Percentiles rank a stretch among this genome's conserved stretches.
These are phyloP conservation scores for Staurois parvus DNA, from an alignment of 2,797 vertebrate species.

Conservation along the genomic window DNA sequence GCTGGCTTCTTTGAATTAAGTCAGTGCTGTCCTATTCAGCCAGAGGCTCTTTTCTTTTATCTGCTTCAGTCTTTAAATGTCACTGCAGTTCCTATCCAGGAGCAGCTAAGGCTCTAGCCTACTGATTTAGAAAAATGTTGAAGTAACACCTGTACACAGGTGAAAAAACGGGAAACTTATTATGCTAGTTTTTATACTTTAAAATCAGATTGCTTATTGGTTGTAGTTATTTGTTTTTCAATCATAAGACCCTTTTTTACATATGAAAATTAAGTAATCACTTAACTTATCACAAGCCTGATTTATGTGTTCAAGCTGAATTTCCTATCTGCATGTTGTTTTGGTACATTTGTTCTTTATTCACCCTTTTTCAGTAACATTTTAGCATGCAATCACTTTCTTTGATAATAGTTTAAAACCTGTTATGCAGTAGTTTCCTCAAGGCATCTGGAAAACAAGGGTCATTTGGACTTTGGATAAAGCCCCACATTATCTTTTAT, in stretches of 20 bases:
- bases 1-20: background rate
- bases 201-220: constrained; percentile 17
- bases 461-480: too few species aligned
- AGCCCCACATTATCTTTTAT: too few species aligned
- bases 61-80: constrained; percentile 1
- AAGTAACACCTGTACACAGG: constrained; percentile 26
- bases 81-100: background rate
- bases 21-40: constrained; percentile 7
- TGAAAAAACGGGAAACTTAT: background rate
- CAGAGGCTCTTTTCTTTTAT: constrained; percentile 9
- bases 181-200: background rate
- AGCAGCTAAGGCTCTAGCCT: background rate
- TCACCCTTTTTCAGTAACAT: background rate
- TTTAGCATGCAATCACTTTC: background rate
- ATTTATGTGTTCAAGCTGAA: background rate
- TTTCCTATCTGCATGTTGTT: background rate
- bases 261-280: constrained; percentile 48
- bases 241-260: constrained; percentile 24
- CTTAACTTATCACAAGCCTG: background rate
- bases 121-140: background rate
- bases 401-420: too few species aligned
- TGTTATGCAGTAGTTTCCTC: too few species aligned
- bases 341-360: background rate
- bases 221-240: constrained; percentile 7
- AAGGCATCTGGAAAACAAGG: too few species aligned